phyloP scores from a whole-genome alignment of 1,140 invertebrate genomes.

The Linepithema humile region DNA sequence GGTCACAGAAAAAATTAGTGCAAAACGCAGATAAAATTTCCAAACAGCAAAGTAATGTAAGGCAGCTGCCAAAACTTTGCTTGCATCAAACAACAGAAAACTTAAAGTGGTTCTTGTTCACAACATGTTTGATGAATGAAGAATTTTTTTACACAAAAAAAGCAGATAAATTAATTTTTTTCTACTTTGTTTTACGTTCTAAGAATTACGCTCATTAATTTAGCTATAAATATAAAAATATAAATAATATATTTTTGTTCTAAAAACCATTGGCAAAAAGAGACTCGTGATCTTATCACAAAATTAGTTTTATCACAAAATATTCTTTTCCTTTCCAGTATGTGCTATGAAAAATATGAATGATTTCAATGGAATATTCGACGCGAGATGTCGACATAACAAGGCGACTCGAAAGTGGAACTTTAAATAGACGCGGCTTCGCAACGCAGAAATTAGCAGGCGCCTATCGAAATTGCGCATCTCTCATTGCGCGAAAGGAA shows the following conservation, averaged over 20 bases:
- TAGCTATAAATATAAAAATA: too few species aligned
- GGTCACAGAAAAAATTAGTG: not conserved
- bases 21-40: not conserved
- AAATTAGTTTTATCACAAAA: not conserved
- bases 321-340: not conserved
- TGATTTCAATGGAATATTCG: not conserved
- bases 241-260: constrained; percentile 14
- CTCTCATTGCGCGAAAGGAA: constrained; percentile 21
- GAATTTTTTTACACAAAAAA: not conserved
- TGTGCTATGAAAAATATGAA: not conserved
- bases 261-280: not conserved
- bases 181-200: not conserved
- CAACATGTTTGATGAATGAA: not conserved
- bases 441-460: constrained; percentile 23
- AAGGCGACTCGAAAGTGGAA: constrained; percentile 15
- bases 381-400: not conserved
- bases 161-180: not conserved
- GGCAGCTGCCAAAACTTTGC: not conserved
- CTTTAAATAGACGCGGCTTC: constrained; percentile 7
- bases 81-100: not conserved
- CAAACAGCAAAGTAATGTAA: not conserved
- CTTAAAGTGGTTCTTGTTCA: not conserved
- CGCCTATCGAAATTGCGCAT: constrained; percentile 38
- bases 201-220: not conserved
- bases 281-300: too few species aligned